Evolutionary conservation across 2,113 vertebrate species (phyloP).

Genomic region (Coturnix japonica): DNA sequence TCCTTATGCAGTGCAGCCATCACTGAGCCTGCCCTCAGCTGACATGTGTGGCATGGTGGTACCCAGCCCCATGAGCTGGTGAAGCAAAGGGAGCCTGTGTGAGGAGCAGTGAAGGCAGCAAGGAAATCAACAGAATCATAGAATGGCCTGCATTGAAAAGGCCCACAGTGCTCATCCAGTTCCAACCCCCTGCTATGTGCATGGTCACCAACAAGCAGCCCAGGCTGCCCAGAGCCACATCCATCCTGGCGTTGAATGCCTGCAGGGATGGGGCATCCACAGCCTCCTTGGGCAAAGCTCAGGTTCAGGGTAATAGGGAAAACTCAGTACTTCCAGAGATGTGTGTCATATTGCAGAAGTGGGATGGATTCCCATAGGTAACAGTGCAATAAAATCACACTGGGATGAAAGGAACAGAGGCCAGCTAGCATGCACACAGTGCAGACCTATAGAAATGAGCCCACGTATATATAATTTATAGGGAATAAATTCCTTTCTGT

Average conservation of each 20-base stretch:
- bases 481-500: constrained; percentile 37
- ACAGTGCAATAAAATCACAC: not conserved
- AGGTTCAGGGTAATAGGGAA: not conserved
- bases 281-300: not conserved
- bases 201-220: not conserved
- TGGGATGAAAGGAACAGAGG: not conserved
- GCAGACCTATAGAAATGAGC: not conserved
- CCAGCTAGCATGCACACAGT: not conserved
- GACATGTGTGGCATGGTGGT: fast-evolving
- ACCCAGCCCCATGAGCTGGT: not conserved
- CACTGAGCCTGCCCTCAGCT: too few relatives aligned
- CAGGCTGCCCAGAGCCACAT: too few relatives aligned
- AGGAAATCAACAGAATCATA: not conserved
- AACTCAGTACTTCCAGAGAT: not conserved
- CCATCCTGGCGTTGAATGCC: too few relatives aligned
- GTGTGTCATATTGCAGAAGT: not conserved
- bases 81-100: not conserved
- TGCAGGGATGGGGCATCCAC: too few relatives aligned
- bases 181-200: too few relatives aligned
- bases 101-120: not conserved
- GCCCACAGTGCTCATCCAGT: too few relatives aligned
- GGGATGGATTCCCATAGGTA: constrained; percentile 28
- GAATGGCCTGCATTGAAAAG: too few relatives aligned
- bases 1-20: not conserved
- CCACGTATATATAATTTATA: not conserved